Percentiles rank a stretch among this genome's conserved stretches.
These are phyloP conservation scores for Gambusia holbrooki DNA, from an alignment of 2,113 vertebrate genomes.

Conservation along the genomic window DNA sequence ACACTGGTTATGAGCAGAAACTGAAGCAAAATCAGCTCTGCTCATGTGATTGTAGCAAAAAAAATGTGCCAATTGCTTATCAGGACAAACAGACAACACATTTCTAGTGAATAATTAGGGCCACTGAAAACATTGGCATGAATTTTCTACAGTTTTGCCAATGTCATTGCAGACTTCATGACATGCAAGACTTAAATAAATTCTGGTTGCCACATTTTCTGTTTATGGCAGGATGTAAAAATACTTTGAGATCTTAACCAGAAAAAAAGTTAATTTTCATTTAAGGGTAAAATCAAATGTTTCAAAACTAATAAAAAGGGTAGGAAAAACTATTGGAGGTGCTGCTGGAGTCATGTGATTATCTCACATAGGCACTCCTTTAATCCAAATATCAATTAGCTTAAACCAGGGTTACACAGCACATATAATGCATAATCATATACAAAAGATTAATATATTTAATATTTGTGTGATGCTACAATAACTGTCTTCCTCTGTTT, in stretches of 20 bases:
- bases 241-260: background rate
- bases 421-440: background rate
- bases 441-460: background rate
- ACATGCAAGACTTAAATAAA: slow-evolving; percentile 4
- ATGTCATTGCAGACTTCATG: slow-evolving; percentile 46
- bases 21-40: slow-evolving; percentile 41
- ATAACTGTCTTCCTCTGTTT: background rate
- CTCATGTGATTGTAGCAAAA: slow-evolving; percentile 41
- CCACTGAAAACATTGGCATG: slow-evolving; percentile 52
- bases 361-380: too few species aligned
- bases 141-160: slow-evolving; percentile 51
- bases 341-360: too few species aligned
- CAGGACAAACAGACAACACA: slow-evolving; percentile 68
- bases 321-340: background rate
- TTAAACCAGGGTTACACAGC: background rate
- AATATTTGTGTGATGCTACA: too few species aligned
- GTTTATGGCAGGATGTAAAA: background rate
- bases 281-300: background rate
- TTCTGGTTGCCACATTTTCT: background rate
- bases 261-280: background rate
- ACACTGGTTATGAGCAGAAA: slow-evolving; percentile 42
- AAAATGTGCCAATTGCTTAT: slow-evolving; percentile 63
- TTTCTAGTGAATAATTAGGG: slow-evolving; percentile 74
- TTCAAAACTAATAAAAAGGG: background rate
- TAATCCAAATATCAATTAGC: background rate